These are phyloP conservation scores for Enteromius paludinosus DNA, from an alignment of 2,797 vertebrate species.

Conservation along the genomic window DNA sequence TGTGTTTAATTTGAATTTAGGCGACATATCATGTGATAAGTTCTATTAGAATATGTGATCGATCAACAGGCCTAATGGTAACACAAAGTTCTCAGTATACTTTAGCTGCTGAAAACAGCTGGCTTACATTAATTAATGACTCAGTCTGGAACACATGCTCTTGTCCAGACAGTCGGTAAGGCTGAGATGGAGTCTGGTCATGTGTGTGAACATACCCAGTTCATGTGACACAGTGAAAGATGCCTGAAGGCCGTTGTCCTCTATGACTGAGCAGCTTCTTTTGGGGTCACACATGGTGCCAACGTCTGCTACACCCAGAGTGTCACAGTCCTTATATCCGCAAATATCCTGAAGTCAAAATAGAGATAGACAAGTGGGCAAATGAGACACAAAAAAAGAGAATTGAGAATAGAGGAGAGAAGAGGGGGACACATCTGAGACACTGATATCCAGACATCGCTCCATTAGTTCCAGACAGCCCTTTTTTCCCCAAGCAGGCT, in stretches of 20 bases:
- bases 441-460: constrained; percentile 60
- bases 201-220: constrained; percentile 79
- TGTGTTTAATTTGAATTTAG: background rate
- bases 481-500: constrained; percentile 54
- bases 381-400: background rate
- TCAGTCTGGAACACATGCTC: constrained; percentile 53
- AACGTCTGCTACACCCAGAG: constrained; percentile 90
- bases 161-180: constrained; percentile 48
- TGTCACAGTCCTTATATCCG: constrained; percentile 90
- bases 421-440: constrained; percentile 61
- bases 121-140: constrained; percentile 56
- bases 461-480: constrained; percentile 64
- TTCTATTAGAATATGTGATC: background rate
- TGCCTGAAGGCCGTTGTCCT: constrained; percentile 93
- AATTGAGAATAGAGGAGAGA: constrained; percentile 19
- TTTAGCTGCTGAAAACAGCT: constrained; percentile 44
- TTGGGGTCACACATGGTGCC: constrained; percentile 95
- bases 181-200: constrained; percentile 46
- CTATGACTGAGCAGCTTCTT: constrained; percentile 95
- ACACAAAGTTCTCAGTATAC: background rate
- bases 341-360: constrained; percentile 87
- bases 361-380: constrained; percentile 20
- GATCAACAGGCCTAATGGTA: background rate
- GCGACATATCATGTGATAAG: background rate
- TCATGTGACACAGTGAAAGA: constrained; percentile 95